A percentile compares a stretch with the other conserved stretches of the same genome.
Conservation (phyloP, 2,113 vertebrate species). For the Phalacrocorax brasilianus region DNA sequence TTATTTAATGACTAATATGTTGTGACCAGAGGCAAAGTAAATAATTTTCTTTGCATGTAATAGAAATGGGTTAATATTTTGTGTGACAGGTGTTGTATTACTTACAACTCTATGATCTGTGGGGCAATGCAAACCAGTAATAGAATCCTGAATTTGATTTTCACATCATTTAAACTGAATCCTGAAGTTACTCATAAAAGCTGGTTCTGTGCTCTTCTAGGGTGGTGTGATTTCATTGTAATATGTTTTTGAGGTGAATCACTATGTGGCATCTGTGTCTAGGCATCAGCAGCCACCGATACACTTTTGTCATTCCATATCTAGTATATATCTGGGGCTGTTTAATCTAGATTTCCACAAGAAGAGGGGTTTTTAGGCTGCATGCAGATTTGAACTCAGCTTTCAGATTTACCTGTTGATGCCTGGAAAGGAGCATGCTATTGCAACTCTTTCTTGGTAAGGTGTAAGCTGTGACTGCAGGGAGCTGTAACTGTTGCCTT, state of each 20-base stretch:
- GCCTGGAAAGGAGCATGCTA: background rate
- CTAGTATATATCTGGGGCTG: fast-evolving
- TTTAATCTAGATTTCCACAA: background rate
- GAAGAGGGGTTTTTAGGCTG: background rate
- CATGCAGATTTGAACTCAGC: background rate
- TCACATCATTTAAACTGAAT: background rate
- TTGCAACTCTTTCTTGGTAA: background rate
- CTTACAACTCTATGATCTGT: background rate
- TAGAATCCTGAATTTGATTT: background rate
- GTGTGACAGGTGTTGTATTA: background rate
- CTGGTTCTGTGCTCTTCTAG: background rate
- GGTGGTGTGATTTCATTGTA: background rate
- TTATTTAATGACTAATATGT: background rate
- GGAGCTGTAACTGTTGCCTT: background rate
- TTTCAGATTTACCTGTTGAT: background rate
- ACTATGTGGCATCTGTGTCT: background rate
- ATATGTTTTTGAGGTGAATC: background rate
- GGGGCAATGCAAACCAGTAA: background rate
- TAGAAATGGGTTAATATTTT: background rate
- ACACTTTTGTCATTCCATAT: background rate
- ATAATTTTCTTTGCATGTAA: background rate
- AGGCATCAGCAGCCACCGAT: background rate
- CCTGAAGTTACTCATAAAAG: background rate
- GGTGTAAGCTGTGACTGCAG: background rate
- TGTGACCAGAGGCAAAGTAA: background rate